Percentiles rank a stretch among this genome's conserved stretches.
Conservation (phyloP, 1,140 invertebrate genomes). For the Lycorma delicatula region DNA sequence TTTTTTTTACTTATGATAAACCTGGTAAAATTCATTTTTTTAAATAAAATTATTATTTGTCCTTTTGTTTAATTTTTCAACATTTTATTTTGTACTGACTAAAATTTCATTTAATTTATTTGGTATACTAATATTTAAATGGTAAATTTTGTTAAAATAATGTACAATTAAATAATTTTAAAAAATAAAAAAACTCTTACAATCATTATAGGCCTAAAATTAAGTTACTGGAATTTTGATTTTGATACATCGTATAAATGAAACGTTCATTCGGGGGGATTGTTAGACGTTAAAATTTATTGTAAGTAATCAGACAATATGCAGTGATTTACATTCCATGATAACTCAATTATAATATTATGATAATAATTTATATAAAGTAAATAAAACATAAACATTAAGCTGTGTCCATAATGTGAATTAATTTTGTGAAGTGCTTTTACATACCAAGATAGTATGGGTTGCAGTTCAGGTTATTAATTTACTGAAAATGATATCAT, state of each 20-base stretch:
- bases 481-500: too few species aligned
- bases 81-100: not conserved
- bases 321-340: too few species aligned
- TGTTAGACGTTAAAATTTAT: not conserved
- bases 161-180: not conserved
- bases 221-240: not conserved
- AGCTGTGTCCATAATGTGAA: too few species aligned
- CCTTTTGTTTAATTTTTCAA: not conserved
- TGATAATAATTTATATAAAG: not conserved
- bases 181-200: slow-evolving; percentile 1
- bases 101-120: not conserved
- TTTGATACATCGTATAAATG: too few species aligned
- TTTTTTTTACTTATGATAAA: slow-evolving; percentile 1
- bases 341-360: too few species aligned
- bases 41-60: not conserved
- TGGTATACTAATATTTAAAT: not conserved
- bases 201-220: slow-evolving; percentile 3
- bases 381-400: not conserved
- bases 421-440: too few species aligned
- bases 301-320: not conserved
- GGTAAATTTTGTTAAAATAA: not conserved
- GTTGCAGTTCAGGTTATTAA: too few species aligned
- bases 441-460: too few species aligned
- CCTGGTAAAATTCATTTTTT: not conserved
- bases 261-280: not conserved